Evolutionary conservation across 1,140 invertebrate genomes (phyloP), one percentile per base, ranked within the genome.

Genomic region (Drosophila santomea): DNA sequence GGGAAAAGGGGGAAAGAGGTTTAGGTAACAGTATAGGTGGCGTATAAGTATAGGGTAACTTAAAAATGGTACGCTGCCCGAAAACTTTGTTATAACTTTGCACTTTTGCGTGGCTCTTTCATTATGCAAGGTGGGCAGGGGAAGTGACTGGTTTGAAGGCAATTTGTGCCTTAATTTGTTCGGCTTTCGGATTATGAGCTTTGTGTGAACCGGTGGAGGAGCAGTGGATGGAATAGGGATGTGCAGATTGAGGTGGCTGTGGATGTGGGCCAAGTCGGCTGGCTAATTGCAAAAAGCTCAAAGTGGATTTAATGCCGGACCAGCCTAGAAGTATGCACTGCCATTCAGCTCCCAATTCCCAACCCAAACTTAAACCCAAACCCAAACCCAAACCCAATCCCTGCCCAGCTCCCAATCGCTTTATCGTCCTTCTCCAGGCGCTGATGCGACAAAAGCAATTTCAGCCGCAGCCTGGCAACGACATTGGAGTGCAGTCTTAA

Each of bases 131-230:
- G 47, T 28, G 44, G 44, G 56, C 12, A 23, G 55, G 55, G n/a
- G 56, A 23, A 36, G 35, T 28, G 41, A 66, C 47, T 35, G 62
- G 47, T 55, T 75, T 74, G 60, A 48, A 63, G 80, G 66, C 79
- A 83, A 82, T 82, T 82, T 82, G 79, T 43, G 59, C 79, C 74
- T 78, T 84, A 83, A 83, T 84, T 79, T 83, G 80, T 80, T 78
- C 64, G 80, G 74, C 80, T 83, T 83, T 83, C 62, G 72, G 80
- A 78, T 83, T 84, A 83, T 72, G 68, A 61, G 45, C 55, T 74
- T 74, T 32, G 20, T 32, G 20, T 20, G 20, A 2, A 8, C 32
- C 8, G 2, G 32, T 32, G 32, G 32, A 3, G 25, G 25, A 8
- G 2, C 8, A 8, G 32, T 32, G 32, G 8, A 2, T 32, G 32